These are phyloP conservation scores for Didymodactylos carnosus DNA, from an alignment of 2,888 invertebrate species.

Conservation along the genomic window DNA sequence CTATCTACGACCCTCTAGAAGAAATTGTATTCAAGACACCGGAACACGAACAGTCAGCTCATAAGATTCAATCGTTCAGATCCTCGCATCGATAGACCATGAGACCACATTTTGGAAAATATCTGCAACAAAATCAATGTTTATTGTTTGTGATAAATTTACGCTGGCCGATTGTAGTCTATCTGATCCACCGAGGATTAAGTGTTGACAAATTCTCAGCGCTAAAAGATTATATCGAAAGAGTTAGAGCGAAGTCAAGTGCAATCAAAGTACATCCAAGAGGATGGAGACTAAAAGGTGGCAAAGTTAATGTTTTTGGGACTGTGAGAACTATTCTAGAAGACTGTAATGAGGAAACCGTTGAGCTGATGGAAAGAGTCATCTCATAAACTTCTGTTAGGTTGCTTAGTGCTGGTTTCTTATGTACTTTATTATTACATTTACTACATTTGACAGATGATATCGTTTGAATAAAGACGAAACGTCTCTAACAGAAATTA, in stretches of 20 bases:
- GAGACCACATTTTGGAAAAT: background rate
- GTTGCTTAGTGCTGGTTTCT: too few species aligned
- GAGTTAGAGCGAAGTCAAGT: background rate
- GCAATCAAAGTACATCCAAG: background rate
- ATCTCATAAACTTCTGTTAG: too few species aligned
- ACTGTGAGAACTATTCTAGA: background rate
- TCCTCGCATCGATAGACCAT: background rate
- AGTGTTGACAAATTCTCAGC: background rate
- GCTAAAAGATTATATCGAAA: background rate
- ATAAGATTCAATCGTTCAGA: background rate
- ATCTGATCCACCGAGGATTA: background rate
- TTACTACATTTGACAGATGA: too few species aligned
- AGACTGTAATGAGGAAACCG: background rate
- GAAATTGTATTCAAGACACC: background rate
- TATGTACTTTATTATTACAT: too few species aligned
- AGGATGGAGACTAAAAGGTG: background rate
- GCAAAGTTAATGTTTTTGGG: background rate
- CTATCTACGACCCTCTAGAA: background rate
- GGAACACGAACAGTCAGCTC: background rate
- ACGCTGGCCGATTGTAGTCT: background rate
- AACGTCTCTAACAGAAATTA: too few species aligned
- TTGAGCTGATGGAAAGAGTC: too few species aligned
- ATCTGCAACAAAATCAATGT: background rate
- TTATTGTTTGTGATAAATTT: background rate
- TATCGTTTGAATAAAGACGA: too few species aligned